Percentiles rank a stretch among this genome's conserved stretches.
Evolutionary conservation across 2,888 invertebrate genomes (phyloP).

Genomic region (Craniophora ligustri): DNA sequence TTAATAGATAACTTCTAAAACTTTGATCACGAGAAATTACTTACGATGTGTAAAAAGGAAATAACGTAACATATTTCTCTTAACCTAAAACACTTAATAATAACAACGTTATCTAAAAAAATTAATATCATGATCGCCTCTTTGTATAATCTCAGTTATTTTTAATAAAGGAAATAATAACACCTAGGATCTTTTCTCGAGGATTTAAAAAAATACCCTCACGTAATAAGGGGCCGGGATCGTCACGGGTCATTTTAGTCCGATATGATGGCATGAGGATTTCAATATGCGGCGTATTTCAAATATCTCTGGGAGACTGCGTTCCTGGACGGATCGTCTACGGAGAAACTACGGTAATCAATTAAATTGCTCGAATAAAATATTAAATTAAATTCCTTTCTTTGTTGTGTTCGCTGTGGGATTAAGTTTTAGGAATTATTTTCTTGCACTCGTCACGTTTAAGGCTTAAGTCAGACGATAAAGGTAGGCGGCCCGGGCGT

Average conservation of each 20-base stretch:
- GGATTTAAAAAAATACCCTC: slow-evolving; percentile 60
- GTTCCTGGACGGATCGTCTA: slow-evolving; percentile 65
- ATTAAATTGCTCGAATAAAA: slow-evolving; percentile 79
- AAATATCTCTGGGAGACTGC: slow-evolving; percentile 76
- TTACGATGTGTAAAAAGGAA: background rate
- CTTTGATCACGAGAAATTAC: too few relatives aligned
- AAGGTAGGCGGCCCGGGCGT: slow-evolving; percentile 3
- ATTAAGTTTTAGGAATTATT: slow-evolving; percentile 33
- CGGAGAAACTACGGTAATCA: slow-evolving; percentile 69
- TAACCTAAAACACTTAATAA: background rate
- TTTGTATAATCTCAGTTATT: slow-evolving; percentile 45
- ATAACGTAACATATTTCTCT: background rate
- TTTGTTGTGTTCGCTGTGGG: slow-evolving; percentile 34
- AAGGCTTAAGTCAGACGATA: slow-evolving; percentile 4
- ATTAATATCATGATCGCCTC: slow-evolving; percentile 15
- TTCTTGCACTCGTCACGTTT: slow-evolving; percentile 1
- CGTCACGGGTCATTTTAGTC: slow-evolving; percentile 76
- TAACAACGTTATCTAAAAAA: slow-evolving; percentile 6
- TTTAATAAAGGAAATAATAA: slow-evolving; percentile 55
- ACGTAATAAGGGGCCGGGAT: slow-evolving; percentile 66
- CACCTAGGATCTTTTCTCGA: slow-evolving; percentile 43
- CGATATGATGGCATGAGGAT: slow-evolving; percentile 78
- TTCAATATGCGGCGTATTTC: slow-evolving; percentile 85
- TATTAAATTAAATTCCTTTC: slow-evolving; percentile 66
- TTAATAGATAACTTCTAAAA: too few relatives aligned